Evolutionary conservation across 2,113 vertebrate species (phyloP).

Genomic region (Tympanuchus pallidicinctus): DNA sequence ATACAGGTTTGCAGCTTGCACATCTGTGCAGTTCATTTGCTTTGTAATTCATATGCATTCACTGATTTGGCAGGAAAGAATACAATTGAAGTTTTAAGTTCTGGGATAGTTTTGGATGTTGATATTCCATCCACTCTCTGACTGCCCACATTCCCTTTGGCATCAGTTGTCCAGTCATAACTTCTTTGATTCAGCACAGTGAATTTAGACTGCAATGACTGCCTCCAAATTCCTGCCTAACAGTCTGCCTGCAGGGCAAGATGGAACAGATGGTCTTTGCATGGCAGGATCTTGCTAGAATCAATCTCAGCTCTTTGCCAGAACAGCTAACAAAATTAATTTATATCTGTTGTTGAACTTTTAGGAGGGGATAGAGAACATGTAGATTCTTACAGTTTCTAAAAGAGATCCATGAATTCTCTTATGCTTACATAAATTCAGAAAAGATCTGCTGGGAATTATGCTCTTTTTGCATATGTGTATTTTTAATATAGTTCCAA

Average conservation of each 20-base stretch:
- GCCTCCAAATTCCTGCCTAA: neutral
- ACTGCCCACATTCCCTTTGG: neutral
- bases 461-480: neutral
- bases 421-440: neutral
- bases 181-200: neutral
- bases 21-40: neutral
- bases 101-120: neutral
- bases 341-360: neutral
- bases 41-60: neutral
- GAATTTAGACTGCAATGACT: neutral
- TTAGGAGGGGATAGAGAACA: neutral
- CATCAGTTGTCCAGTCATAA: neutral
- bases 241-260: neutral
- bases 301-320: neutral
- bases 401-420: neutral
- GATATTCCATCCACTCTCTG: neutral
- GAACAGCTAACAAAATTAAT: neutral
- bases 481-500: neutral
- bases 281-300: neutral
- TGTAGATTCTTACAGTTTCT: neutral
- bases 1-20: neutral
- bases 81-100: neutral
- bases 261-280: slow-evolving; percentile 11
- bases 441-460: neutral
- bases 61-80: neutral